phyloP scores from a whole-genome alignment of 2,797 vertebrate genomes.

The Phyllotis vaccarum region DNA sequence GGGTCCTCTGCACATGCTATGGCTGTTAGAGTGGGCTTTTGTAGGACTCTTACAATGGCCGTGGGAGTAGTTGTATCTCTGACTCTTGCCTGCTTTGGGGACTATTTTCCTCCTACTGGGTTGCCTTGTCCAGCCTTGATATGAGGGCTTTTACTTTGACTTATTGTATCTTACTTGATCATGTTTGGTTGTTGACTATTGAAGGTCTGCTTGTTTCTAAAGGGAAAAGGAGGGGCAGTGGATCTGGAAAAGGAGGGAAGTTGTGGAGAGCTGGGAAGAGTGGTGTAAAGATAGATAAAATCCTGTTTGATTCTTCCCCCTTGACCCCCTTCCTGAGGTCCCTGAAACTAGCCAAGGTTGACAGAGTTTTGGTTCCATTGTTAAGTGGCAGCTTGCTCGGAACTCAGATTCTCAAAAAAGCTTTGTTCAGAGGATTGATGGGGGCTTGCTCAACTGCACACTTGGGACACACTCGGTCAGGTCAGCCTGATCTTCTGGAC shows the following conservation, averaged over 20 bases:
- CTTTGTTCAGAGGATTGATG: too few species aligned
- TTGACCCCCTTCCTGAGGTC: too few species aligned
- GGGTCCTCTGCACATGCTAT: background rate
- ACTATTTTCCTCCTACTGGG: background rate
- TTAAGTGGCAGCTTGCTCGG: too few species aligned
- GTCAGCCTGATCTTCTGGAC: too few species aligned
- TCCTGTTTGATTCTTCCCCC: too few species aligned
- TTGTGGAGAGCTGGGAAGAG: background rate
- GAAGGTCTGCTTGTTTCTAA: background rate
- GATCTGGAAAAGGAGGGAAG: background rate
- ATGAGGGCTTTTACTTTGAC: background rate
- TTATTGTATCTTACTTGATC: background rate
- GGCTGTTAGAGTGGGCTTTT: background rate
- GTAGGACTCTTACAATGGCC: too few species aligned
- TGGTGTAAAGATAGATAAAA: too few species aligned
- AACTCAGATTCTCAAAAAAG: too few species aligned
- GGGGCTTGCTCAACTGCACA: too few species aligned
- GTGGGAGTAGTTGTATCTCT: background rate
- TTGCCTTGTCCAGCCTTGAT: background rate
- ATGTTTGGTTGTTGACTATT: background rate
- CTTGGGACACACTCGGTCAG: too few species aligned
- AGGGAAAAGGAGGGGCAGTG: background rate
- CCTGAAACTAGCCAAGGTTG: too few species aligned
- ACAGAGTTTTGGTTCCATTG: too few species aligned
- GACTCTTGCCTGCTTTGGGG: background rate